These are phyloP conservation scores for Campylomormyrus tamandua DNA, from an alignment of 2,113 vertebrate genomes.

Conservation along the genomic window DNA sequence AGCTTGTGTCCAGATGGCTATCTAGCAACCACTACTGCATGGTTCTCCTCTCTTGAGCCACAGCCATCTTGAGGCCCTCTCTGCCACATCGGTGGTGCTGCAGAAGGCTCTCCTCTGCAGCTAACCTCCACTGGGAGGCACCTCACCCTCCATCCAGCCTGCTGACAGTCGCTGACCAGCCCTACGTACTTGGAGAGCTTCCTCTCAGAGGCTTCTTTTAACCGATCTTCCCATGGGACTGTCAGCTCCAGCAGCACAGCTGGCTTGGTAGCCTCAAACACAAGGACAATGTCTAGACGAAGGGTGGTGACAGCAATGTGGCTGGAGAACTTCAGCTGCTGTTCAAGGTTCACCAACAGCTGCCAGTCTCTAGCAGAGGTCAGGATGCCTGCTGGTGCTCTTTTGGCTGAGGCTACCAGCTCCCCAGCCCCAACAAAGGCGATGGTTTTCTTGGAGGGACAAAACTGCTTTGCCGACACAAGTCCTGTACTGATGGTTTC, in stretches of 20 bases:
- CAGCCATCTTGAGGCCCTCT: too few relatives aligned
- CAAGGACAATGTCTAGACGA: not conserved
- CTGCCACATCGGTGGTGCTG: too few relatives aligned
- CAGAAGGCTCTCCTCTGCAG: too few relatives aligned
- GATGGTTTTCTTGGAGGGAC: constrained; percentile 11
- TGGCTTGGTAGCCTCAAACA: constrained; percentile 16
- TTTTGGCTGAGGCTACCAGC: not conserved
- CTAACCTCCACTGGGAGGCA: too few relatives aligned
- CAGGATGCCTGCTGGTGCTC: not conserved
- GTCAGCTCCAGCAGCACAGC: constrained; percentile 11
- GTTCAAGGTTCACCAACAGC: constrained; percentile 20
- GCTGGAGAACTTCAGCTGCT: constrained; percentile 22
- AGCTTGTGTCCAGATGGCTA: too few relatives aligned
- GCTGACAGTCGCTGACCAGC: too few relatives aligned
- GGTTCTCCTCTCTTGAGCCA: too few relatives aligned
- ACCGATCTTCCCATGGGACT: not conserved
- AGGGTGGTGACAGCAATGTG: constrained; percentile 1
- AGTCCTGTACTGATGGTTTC: constrained; percentile 14
- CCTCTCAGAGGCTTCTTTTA: not conserved
- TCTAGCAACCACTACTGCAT: too few relatives aligned
- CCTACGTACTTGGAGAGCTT: not conserved
- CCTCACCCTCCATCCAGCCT: too few relatives aligned
- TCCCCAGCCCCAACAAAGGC: not conserved
- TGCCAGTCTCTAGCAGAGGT: constrained; percentile 24
- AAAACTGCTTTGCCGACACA: not conserved